These are phyloP conservation scores for Candoia aspera DNA, from an alignment of 2,113 vertebrate genomes.

Conservation along the genomic window DNA sequence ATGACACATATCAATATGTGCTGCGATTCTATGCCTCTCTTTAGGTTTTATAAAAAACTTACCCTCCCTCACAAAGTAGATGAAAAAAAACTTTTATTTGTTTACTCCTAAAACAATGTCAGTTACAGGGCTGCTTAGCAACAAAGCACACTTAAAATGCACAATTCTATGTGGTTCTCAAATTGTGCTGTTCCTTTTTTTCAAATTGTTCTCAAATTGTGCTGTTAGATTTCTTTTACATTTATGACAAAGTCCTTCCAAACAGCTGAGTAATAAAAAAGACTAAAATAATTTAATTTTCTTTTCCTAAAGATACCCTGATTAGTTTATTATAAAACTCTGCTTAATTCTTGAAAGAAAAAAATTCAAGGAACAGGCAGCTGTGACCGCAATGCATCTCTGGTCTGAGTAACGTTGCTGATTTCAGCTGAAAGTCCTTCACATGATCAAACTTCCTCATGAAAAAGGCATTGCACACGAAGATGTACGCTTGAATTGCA, in stretches of 20 bases:
- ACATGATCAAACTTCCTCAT: background rate
- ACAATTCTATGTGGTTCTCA: conserved; percentile 1
- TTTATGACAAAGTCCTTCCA: background rate
- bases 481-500: background rate
- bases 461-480: background rate
- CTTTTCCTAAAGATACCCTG: fast-evolving
- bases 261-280: background rate
- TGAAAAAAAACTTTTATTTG: background rate
- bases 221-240: fast-evolving
- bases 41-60: background rate
- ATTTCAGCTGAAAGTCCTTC: background rate
- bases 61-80: background rate
- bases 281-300: conserved; percentile 3
- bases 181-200: too few species aligned
- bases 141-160: background rate
- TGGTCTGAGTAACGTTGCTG: background rate
- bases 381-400: background rate
- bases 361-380: background rate
- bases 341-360: background rate
- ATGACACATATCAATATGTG: background rate
- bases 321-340: background rate
- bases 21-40: background rate
- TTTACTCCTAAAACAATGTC: too few species aligned
- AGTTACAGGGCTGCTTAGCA: background rate
- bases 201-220: too few species aligned